Evolutionary conservation across 1,140 invertebrate species (phyloP).

Genomic region (Druon quercuslanigerum): DNA sequence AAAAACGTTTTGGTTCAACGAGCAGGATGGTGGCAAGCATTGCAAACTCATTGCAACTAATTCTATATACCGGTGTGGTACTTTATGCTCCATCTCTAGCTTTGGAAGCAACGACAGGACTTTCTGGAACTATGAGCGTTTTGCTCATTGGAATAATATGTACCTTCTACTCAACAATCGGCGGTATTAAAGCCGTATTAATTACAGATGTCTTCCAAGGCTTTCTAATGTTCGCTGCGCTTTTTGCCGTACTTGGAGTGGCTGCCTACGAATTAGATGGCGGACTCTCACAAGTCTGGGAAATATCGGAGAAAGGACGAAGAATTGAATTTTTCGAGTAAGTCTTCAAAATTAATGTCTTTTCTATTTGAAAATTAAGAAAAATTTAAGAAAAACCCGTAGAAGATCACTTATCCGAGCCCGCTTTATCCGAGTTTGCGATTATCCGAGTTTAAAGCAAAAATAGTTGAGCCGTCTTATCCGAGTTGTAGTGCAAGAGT

Average conservation of each 20-base stretch:
- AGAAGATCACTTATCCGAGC: no score
- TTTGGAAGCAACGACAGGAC: constrained; percentile 90
- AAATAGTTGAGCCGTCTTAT: no score
- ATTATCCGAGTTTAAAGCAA: no score
- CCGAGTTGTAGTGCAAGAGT: no score
- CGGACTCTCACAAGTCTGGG: constrained; percentile 80
- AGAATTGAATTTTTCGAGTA: constrained; percentile 65
- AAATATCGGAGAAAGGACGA: constrained; percentile 76
- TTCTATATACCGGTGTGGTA: constrained; percentile 94
- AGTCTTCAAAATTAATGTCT: constrained; percentile 35
- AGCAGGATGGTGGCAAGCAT: constrained; percentile 84
- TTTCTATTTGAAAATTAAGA: no score
- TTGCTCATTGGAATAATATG: constrained; percentile 86
- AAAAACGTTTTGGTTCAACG: constrained; percentile 84
- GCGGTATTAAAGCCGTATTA: constrained; percentile 93
- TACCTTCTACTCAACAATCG: constrained; percentile 92
- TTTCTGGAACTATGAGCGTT: constrained; percentile 85
- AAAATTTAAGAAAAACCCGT: no score
- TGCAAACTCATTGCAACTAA: constrained; percentile 87
- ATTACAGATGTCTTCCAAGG: constrained; percentile 91
- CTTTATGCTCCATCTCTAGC: constrained; percentile 94
- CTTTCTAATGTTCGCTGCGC: constrained; percentile 83
- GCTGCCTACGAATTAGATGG: constrained; percentile 82
- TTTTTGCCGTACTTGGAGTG: constrained; percentile 65
- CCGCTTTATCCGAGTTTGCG: no score